phyloP scores from a whole-genome alignment of 2,113 vertebrate species.

The Dicentrarchus labrax region DNA sequence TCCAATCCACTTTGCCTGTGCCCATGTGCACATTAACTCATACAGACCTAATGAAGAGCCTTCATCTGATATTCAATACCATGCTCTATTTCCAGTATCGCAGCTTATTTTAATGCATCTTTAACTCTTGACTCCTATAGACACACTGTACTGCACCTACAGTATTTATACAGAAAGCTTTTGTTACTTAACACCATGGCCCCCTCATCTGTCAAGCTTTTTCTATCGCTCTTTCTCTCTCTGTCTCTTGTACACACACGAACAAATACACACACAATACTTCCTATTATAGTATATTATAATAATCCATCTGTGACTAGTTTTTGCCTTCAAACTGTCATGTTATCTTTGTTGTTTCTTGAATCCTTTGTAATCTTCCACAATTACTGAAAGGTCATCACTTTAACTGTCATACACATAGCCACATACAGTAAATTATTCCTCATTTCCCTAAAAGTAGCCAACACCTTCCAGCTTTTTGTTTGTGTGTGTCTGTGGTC shows the following conservation, averaged over 20 bases:
- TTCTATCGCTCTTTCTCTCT: no score
- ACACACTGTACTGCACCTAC: neutral
- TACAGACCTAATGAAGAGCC: neutral
- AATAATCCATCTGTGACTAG: conserved; percentile 17
- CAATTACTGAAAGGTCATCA: conserved; percentile 47
- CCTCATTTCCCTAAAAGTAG: neutral
- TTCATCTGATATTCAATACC: neutral
- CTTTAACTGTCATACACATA: conserved; percentile 19
- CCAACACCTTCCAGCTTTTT: neutral
- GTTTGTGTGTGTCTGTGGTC: neutral
- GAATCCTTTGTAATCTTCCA: conserved; percentile 24
- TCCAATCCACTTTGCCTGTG: neutral
- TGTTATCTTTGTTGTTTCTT: conserved; percentile 20
- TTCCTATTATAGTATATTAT: neutral
- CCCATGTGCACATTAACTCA: conserved; percentile 1
- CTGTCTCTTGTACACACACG: neutral
- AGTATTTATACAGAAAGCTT: conserved; percentile 11
- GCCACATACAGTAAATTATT: neutral
- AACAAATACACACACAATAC: neutral
- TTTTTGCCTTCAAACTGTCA: conserved; percentile 24
- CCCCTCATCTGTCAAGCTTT: conserved; percentile 1
- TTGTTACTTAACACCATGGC: neutral
- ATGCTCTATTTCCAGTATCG: neutral
- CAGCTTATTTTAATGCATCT: conserved; percentile 6
- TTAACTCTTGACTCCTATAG: neutral